Evolutionary conservation across 64 coral and sea anemone species (phyloP), one percentile per base, ranked within the genome.

Genomic region (Stylophora pistillata): DNA sequence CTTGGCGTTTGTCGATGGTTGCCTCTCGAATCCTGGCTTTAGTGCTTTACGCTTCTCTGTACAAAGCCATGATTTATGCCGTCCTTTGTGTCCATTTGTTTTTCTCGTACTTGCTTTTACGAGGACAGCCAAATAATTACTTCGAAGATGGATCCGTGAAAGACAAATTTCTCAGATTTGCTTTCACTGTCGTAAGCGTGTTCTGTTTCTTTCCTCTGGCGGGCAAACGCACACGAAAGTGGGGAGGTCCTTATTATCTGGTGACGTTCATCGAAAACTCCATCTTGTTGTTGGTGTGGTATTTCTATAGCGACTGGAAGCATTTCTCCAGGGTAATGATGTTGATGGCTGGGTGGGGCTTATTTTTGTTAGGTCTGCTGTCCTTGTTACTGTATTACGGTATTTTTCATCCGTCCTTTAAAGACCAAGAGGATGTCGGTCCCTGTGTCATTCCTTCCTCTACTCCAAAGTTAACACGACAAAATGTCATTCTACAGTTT

Each of bases 151-250:
- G 34, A 21, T 54, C 30, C 23, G 10, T 33, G 1, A 34, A 62
- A 26, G 80, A 84, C 33, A 84, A 53, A 53, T 26, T 84, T 18
- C 58, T 69, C 20, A 66, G 80, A 15, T 68, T 10, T 33, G 80
- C 80, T 15, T 84, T 84, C 23, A 25, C 16, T 53, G 68, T 31
- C 21, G 53, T 84, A 9, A 84, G 68, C 30, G 23, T 41, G 25
- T 84, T 84, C 16, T 84, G 80, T n/a, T 84, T 84, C 16, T 84
- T 84, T 41, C 80, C 80, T 53, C 27, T 84, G 80, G 80, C 21
- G 12, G 80, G 80, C 37, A 11, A 84, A 53, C 9, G 26, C 1
- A 84, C 80, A 53, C 17, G 80, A 27, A 66, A 27, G 15, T 84
- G 62, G 62, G 80, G 32, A n/a, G 53, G 52, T 26, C 61, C 80